These are phyloP conservation scores for Phortica magna DNA, from an alignment of 2,888 invertebrate genomes.

Conservation along the genomic window DNA sequence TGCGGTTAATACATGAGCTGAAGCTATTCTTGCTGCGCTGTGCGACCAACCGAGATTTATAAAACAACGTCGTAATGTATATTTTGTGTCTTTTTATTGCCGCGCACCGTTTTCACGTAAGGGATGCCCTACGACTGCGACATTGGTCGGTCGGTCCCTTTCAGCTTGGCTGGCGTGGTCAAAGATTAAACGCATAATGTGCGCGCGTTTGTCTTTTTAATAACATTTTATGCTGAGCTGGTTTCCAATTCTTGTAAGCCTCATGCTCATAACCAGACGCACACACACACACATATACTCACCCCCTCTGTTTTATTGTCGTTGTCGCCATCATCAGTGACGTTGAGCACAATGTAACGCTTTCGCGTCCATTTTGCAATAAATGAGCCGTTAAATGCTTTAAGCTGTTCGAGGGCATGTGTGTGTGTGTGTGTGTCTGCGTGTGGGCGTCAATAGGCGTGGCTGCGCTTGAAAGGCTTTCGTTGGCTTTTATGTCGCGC, in stretches of 20 bases:
- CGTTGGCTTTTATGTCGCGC: slow-evolving; percentile 58
- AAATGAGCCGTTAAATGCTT: slow-evolving; percentile 71
- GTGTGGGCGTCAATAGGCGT: not conserved
- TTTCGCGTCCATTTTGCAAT: slow-evolving; percentile 52
- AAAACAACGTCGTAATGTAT: slow-evolving; percentile 14
- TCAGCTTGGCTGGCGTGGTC: slow-evolving; percentile 46
- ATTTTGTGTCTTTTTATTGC: slow-evolving; percentile 27
- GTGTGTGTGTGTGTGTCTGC: slow-evolving; percentile 32
- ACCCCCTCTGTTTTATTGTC: not conserved
- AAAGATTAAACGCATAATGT: slow-evolving; percentile 62
- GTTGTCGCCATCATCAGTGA: not conserved
- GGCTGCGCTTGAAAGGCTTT: slow-evolving; percentile 46
- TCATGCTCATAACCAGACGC: not conserved
- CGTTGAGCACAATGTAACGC: slow-evolving; percentile 8
- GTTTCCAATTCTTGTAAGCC: slow-evolving; percentile 19
- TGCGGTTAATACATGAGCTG: no score
- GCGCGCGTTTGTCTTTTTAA: slow-evolving; percentile 52
- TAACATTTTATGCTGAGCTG: slow-evolving; percentile 57
- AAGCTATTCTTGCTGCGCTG: no score
- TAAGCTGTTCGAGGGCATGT: slow-evolving; percentile 53
- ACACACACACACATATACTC: not conserved
- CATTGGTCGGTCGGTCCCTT: not conserved
- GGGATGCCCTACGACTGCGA: not conserved
- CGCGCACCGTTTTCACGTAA: not conserved
- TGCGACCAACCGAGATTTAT: not conserved